These are phyloP conservation scores for Meandrina meandrites DNA, from an alignment of 92 coral and sea anemone genomes.

Conservation along the genomic window DNA sequence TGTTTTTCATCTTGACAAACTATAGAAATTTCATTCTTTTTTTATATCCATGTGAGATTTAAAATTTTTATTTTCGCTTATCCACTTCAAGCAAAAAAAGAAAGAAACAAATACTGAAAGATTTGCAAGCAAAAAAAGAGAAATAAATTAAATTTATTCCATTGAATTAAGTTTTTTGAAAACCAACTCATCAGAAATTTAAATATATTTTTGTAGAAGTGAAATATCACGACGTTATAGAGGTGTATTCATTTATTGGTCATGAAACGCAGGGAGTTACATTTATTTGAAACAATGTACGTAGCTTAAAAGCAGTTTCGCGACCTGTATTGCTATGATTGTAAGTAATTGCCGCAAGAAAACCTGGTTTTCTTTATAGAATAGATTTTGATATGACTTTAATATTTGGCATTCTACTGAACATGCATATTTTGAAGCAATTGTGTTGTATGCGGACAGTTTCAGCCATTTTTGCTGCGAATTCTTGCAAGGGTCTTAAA, in stretches of 20 bases:
- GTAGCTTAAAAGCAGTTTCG: background rate
- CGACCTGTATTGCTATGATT: background rate
- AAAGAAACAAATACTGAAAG: background rate
- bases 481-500: background rate
- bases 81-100: background rate
- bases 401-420: constrained; percentile 3
- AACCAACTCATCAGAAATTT: background rate
- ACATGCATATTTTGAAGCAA: background rate
- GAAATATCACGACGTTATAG: background rate
- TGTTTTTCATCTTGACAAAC: background rate
- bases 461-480: background rate
- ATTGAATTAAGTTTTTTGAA: background rate
- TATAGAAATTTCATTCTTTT: background rate
- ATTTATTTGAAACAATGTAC: constrained; percentile 6
- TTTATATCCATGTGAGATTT: background rate
- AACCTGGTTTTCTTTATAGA: background rate
- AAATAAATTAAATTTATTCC: background rate
- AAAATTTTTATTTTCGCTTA: background rate
- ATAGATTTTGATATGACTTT: constrained; percentile 1
- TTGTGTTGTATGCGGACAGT: background rate
- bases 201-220: background rate
- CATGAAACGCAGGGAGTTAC: constrained; percentile 6
- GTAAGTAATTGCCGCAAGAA: background rate
- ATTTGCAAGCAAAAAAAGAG: background rate
- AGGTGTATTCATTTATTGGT: constrained; percentile 30